Evolutionary conservation across 2,113 vertebrate genomes (phyloP).

Genomic region (Aplodontia rufa): DNA sequence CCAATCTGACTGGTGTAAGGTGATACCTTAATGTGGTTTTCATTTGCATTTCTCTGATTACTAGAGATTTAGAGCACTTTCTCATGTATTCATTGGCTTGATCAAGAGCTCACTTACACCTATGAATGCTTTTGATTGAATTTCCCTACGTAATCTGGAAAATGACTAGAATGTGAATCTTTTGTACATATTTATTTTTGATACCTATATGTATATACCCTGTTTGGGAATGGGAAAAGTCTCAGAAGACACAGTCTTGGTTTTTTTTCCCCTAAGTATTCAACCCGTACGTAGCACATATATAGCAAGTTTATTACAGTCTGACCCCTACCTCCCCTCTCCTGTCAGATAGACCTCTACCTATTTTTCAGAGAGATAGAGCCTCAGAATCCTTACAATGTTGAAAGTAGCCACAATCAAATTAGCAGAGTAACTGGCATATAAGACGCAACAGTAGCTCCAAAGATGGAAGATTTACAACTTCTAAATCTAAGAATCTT

Average conservation of each 20-base stretch:
- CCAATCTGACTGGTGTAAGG: too few species aligned
- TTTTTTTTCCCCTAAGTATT: conserved; percentile 7
- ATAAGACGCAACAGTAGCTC: neutral
- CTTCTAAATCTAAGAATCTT: neutral
- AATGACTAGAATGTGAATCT: neutral
- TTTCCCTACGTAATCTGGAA: neutral
- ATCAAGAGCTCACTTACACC: too few species aligned
- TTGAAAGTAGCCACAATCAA: neutral
- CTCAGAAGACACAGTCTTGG: neutral
- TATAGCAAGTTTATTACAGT: neutral
- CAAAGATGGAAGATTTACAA: neutral
- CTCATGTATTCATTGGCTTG: too few species aligned
- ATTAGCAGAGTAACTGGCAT: neutral
- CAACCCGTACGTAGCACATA: neutral
- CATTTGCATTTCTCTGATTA: too few species aligned
- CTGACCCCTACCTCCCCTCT: neutral
- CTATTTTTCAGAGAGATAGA: neutral
- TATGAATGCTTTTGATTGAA: conserved; percentile 2
- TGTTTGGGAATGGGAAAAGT: conserved; percentile 30
- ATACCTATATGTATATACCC: neutral
- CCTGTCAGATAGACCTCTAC: neutral
- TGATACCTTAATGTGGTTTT: too few species aligned
- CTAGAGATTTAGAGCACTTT: too few species aligned
- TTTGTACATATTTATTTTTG: neutral
- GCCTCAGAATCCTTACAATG: neutral